Evolutionary conservation across 2,888 invertebrate genomes (phyloP), one percentile per base, ranked within the genome.

Genomic region (Tuberolachnus salignus): DNA sequence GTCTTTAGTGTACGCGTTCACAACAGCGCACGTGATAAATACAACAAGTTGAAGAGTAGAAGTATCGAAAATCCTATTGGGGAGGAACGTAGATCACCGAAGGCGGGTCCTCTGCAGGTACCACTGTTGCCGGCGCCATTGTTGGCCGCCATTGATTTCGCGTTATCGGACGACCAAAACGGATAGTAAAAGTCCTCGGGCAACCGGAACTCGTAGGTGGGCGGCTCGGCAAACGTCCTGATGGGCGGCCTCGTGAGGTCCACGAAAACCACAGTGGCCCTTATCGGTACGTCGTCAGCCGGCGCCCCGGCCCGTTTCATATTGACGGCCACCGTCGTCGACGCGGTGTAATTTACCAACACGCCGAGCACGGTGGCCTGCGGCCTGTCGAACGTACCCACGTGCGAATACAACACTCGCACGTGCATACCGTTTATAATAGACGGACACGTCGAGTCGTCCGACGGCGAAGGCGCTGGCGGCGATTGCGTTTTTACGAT

Each of bases 171-270:
- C 53, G 73, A 73, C 73, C 73, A 83, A 80, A 90, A 90, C 1
- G 92, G 92, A 84, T 92, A 91, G 85, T 92, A 92, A 84, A 92
- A 92, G 84, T 92, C 91, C 82, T 88, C 87, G 1, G 92, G 92
- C 75, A 92, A 86, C 84, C 88, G 87, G 80, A 91, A 88, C 83
- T 90, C 88, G 80, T 92, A 87, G 81, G 89, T 88, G 21, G 92
- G 91, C 80, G 89, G 88, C 80, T 88, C 88, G 11, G 90, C 90
- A 82, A 87, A 87, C 66, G 86, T 85, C 75, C 86, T 86, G 49
- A 86, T 85, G 0, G 88, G 86, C 3, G 87, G 86, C 55, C 84
- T 84, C 0, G 89, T 88, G 8, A 87, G 85, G 82, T 89, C 89
- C 34, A 86, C 83, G 83, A 87, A 88, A 3, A 85, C 84, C 1